Conservation (phyloP, 2,888 invertebrate species). For the Cataglyphis livida region DNA sequence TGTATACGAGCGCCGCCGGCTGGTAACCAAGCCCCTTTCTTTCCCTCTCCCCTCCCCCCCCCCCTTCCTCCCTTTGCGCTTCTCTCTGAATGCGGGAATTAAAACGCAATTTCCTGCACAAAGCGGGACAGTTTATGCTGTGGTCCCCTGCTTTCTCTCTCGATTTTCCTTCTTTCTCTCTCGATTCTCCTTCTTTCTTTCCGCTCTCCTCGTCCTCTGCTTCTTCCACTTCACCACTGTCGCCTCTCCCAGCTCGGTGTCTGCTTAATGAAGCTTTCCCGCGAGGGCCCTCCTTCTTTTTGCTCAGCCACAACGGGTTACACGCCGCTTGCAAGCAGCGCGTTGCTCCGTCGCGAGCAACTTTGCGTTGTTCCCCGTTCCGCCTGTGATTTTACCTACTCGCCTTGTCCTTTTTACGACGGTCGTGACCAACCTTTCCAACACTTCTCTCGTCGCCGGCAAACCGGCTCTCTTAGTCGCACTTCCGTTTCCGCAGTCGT, state of each 20-base stretch:
- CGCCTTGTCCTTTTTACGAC: constrained; percentile 49
- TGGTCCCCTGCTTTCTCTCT: constrained; percentile 56
- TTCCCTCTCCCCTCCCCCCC: background rate
- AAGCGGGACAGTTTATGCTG: constrained; percentile 84
- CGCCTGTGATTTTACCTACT: constrained; percentile 31
- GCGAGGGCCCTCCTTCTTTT: constrained; percentile 79
- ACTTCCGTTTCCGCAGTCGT: constrained; percentile 46
- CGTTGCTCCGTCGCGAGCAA: constrained; percentile 66
- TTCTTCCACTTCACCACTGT: constrained; percentile 56
- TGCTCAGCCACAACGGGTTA: constrained; percentile 69
- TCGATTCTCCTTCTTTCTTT: background rate
- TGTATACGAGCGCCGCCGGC: constrained; percentile 75
- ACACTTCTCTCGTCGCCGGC: constrained; percentile 48
- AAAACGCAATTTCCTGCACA: constrained; percentile 85
- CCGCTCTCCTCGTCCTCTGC: constrained; percentile 14
- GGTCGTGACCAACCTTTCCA: constrained; percentile 32
- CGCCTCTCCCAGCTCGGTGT: constrained; percentile 72
- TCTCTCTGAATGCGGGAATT: constrained; percentile 83
- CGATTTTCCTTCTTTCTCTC: no score
- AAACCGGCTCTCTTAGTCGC: constrained; percentile 19
- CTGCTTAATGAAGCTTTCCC: constrained; percentile 83
- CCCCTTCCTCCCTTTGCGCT: background rate
- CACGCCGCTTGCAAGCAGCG: constrained; percentile 64
- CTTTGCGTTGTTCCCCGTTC: constrained; percentile 43
- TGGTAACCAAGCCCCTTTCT: constrained; percentile 73